Conservation (phyloP, 2,888 invertebrate species). For the Drosophila prolongata region DNA sequence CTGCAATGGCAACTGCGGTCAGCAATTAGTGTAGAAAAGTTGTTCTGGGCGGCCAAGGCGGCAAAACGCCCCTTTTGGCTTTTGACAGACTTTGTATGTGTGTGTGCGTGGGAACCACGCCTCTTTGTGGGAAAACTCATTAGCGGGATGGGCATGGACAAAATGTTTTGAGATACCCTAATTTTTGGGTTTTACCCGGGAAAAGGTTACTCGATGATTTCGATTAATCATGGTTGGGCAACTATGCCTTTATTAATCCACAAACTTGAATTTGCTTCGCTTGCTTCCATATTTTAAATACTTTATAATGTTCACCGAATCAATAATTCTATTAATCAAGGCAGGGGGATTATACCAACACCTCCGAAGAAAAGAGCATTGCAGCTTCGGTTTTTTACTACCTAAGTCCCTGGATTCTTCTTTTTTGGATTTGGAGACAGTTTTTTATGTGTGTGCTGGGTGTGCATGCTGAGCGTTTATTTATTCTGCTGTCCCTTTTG, state of each 20-base stretch:
- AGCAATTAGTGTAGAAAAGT: slow-evolving; percentile 70
- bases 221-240: not conserved
- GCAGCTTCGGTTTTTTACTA: slow-evolving; percentile 1
- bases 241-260: not conserved
- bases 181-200: not conserved
- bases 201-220: not conserved
- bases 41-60: slow-evolving; percentile 51
- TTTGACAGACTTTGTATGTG: not conserved
- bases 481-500: slow-evolving; percentile 60
- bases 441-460: slow-evolving; percentile 11
- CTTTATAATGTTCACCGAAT: not conserved
- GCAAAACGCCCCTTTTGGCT: slow-evolving; percentile 11
- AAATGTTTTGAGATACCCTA: slow-evolving; percentile 20
- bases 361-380: slow-evolving; percentile 5
- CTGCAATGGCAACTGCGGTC: slow-evolving; percentile 24
- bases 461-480: slow-evolving; percentile 51
- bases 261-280: too few species aligned
- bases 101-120: slow-evolving; percentile 37
- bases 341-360: not conserved
- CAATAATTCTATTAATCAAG: slow-evolving; percentile 9
- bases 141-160: slow-evolving; percentile 46
- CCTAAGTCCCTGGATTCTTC: not conserved
- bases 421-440: not conserved
- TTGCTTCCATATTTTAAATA: not conserved
- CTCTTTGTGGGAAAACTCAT: slow-evolving; percentile 69